Percentiles rank a stretch among this genome's conserved stretches.
Evolutionary conservation across 2,113 vertebrate species (phyloP).

Genomic region (Notiomystis cincta): DNA sequence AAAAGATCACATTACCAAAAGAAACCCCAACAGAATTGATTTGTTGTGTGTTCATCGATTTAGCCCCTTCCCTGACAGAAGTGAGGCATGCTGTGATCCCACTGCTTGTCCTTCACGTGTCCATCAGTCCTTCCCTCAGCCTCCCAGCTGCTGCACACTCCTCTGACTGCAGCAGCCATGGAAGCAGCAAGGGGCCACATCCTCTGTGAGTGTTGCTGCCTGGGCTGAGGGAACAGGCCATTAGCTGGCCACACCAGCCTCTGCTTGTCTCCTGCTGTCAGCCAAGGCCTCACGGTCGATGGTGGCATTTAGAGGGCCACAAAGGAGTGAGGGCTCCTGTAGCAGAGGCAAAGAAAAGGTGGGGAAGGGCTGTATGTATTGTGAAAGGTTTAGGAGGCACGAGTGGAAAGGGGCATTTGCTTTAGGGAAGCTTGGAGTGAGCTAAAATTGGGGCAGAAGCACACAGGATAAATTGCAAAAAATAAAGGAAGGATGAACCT

Average conservation of each 20-base stretch:
- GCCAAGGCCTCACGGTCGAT: fast-evolving
- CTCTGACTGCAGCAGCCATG: fast-evolving
- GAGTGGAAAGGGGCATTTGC: background rate
- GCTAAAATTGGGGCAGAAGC: background rate
- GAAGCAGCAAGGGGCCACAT: background rate
- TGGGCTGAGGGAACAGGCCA: background rate
- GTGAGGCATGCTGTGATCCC: background rate
- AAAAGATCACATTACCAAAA: conserved; percentile 36
- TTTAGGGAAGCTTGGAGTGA: background rate
- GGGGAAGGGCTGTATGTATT: background rate
- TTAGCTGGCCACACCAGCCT: background rate
- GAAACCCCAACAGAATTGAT: conserved; percentile 3
- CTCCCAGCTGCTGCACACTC: fast-evolving
- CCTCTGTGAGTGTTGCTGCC: background rate
- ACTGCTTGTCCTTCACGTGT: background rate
- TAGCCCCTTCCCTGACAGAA: background rate
- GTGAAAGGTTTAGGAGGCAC: background rate
- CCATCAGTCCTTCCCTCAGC: background rate
- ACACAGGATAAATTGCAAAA: background rate
- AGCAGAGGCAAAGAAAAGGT: background rate
- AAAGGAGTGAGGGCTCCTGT: background rate
- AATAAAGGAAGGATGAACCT: background rate
- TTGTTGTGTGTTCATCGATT: conserved; percentile 38
- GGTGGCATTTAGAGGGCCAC: background rate
- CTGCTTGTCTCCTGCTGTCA: background rate